Percentiles rank a stretch among this genome's conserved stretches.
Evolutionary conservation across 2,888 invertebrate genomes (phyloP).

Genomic region (Neoascia interrupta): DNA sequence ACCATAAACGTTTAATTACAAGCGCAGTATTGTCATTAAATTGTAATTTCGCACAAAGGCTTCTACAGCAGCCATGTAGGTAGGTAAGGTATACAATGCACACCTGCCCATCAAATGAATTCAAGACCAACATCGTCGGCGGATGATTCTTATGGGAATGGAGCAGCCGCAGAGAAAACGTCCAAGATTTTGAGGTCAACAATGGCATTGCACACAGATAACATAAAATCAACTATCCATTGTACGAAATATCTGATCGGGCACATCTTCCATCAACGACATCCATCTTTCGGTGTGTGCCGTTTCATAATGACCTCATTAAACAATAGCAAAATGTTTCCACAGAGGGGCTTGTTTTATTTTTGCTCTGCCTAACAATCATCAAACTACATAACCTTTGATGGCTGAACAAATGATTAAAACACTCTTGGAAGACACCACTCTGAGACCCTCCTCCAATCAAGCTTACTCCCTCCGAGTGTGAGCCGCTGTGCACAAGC

Average conservation of each 20-base stretch:
- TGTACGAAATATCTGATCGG: conserved; percentile 61
- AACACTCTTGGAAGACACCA: conserved; percentile 32
- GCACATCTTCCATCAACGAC: conserved; percentile 60
- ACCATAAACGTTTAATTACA: conserved; percentile 65
- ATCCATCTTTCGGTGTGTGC: conserved; percentile 47
- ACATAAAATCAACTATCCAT: conserved; percentile 50
- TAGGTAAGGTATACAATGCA: no score
- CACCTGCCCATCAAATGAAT: no score
- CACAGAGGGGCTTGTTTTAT: conserved; percentile 16
- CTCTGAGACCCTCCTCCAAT: conserved; percentile 50
- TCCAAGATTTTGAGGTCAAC: conserved; percentile 52
- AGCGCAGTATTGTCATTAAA: conserved; percentile 66
- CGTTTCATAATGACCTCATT: conserved; percentile 67
- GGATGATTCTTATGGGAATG: conserved; percentile 15
- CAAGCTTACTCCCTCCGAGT: conserved; percentile 12
- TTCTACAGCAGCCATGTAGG: background rate
- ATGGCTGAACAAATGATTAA: conserved; percentile 59
- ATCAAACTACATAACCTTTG: conserved; percentile 64
- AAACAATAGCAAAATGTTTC: conserved; percentile 42
- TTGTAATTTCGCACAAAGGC: conserved; percentile 59
- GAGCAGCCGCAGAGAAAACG: conserved; percentile 15
- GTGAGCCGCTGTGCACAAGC: background rate
- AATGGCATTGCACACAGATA: conserved; percentile 29
- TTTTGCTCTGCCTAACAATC: conserved; percentile 28
- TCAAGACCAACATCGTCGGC: background rate